phyloP scores from a whole-genome alignment of 2,888 invertebrate species.

The Agrotis puta region DNA sequence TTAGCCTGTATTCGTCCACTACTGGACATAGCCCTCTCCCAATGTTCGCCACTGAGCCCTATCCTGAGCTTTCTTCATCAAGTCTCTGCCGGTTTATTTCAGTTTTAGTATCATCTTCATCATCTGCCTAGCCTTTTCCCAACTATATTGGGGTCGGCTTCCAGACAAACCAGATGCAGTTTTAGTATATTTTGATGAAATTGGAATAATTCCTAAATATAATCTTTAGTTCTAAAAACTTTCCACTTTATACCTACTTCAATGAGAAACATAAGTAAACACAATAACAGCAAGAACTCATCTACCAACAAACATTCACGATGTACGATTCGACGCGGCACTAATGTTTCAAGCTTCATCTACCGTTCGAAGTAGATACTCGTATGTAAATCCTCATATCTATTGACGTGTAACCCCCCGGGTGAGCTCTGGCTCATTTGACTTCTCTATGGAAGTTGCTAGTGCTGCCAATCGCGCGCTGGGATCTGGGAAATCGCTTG shows the following conservation, averaged over 20 bases:
- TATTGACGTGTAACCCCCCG: constrained; percentile 60
- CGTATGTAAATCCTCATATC: constrained; percentile 62
- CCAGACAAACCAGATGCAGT: too few relatives aligned
- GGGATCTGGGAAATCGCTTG: constrained; percentile 42
- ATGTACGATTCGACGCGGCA: constrained; percentile 29
- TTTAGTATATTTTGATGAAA: neutral
- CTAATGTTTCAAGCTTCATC: constrained; percentile 57
- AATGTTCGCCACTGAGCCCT: too few relatives aligned
- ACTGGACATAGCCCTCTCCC: too few relatives aligned
- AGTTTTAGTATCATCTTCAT: too few relatives aligned
- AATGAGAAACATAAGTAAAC: neutral
- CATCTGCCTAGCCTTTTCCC: too few relatives aligned
- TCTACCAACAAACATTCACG: constrained; percentile 33
- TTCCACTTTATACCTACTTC: neutral
- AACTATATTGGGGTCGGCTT: too few relatives aligned
- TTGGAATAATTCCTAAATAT: neutral
- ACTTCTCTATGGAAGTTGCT: constrained; percentile 54
- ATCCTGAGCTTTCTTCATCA: too few relatives aligned
- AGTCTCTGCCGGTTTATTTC: too few relatives aligned
- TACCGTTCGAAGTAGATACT: constrained; percentile 51
- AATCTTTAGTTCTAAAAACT: neutral
- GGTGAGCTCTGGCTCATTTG: constrained; percentile 56
- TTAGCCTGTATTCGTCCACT: too few relatives aligned
- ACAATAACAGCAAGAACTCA: constrained; percentile 11
- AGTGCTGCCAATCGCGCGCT: constrained; percentile 51